Base-by-base conservation (phyloP, 2,888 invertebrate genomes). In the Cepaea hortensis region DNA sequence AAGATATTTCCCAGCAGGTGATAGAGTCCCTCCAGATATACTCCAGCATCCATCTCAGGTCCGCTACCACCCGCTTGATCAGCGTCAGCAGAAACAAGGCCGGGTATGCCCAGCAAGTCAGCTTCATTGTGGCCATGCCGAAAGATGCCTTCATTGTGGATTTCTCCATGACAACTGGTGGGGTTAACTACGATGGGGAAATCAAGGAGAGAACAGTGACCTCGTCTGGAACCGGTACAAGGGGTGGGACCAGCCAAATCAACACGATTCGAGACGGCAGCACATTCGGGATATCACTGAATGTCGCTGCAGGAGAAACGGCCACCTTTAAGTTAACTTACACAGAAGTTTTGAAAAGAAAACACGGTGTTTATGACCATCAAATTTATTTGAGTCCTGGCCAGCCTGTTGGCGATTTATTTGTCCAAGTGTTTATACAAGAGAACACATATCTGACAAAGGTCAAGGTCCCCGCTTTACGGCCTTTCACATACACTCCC, bases 291-390 rank as follows among this genome's bases (percentile, higher is more conserved):
- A 92, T 93, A n/a, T 95, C 96, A 0, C 96, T 96, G 76, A 96
- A 96, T 92, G 95, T 97, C 6, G 96, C 96, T 89, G 95, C 96
- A 0, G 94, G 95, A 85, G 95, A 95, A 23, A 96, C 95, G 88
- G 96, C 96, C 0, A 95, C 95, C 1, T 97, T 97, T 93, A 96
- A 96, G 91, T 94, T 97, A 89, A 96, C 96, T 0, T 97, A 97
- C 93, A 96, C 97, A 92, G 96, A 97, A 94, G 91, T 97, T 72
- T 93, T 97, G 81, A 94, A 95, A 46, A 95, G 97, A 6, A 95
- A 96, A 85, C 95, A 96, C 88, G 96, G 96, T 9, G 95, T 95
- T 15, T 97, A 97, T 94, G 96, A 96, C 91, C 96, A 96, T 90
- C 95, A 96, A 15, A 95, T 97, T 86, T 96, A 96, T 93, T 94